A percentile compares a stretch with the other conserved stretches of the same genome.
Conservation (phyloP, 2,888 invertebrate species). For the Geophilus truncorum region DNA sequence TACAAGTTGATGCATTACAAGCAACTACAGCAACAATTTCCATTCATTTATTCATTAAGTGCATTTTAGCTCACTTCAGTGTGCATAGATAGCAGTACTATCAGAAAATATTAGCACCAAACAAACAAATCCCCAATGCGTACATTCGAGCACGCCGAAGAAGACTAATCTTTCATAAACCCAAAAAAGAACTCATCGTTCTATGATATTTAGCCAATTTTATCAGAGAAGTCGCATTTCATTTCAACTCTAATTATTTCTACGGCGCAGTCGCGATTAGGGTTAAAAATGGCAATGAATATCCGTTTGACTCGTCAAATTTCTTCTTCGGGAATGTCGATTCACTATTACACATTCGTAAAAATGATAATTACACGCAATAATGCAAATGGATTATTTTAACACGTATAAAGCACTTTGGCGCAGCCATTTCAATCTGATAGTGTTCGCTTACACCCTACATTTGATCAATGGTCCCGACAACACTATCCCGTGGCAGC, state of each 20-base stretch:
- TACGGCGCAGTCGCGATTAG: background rate
- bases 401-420: background rate
- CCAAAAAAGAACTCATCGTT: background rate
- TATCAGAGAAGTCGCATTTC: background rate
- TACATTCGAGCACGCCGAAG: background rate
- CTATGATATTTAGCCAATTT: background rate
- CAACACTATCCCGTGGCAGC: background rate
- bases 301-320: background rate
- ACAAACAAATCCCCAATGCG: background rate
- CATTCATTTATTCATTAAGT: background rate
- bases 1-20: background rate
- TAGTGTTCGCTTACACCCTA: background rate
- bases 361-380: background rate
- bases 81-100: background rate
- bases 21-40: too few relatives aligned
- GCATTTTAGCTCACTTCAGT: background rate
- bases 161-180: background rate
- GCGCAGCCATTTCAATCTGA: background rate
- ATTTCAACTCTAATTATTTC: background rate
- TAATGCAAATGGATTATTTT: conserved; percentile 22
- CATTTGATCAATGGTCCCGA: background rate
- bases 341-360: background rate
- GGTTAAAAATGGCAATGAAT: background rate
- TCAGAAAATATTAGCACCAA: background rate
- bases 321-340: background rate